Evolutionary conservation across 2,888 invertebrate genomes (phyloP), one percentile per base, ranked within the genome.

Genomic region (Halocaridina rubra): DNA sequence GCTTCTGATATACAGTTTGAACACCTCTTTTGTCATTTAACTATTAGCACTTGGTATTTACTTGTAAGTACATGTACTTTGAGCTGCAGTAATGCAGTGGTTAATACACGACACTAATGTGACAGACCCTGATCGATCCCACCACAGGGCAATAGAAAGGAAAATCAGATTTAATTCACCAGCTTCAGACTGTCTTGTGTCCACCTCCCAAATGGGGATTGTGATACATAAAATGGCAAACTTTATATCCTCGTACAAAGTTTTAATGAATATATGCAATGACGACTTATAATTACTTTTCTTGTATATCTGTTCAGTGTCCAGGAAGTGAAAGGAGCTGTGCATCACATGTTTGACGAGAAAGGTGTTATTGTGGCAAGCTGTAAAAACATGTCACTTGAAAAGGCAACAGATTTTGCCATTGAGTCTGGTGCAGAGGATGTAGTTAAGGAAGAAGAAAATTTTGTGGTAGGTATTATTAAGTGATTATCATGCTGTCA

Each of bases 401-500:
- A 94, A 88, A 89, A 90, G 57, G 93, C 93, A 1, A 93, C 93
- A 0, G 94, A 93, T 30, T 93, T 94, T 91, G 95, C 95, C 0
- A 95, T 95, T 88, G 92, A 93, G 88, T 92, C 92, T 24, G 94
- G 94, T 0, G 94, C 94, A 0, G 94, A 95, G 90, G 95, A 95
- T 87, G 94, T 95, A 0, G 87, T 24, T 89, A 90, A 93, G 79
- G 84, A 92, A 0, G 91, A 92, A 64, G 90, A 91, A 0, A 89
- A 91, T 3, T 91, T 90, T 32, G 90, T 90, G 57, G 90, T 90
- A 88, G 89, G 87, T 84, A 19, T 7, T n/a, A n/a, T n/a, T n/a
- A n/a, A n/a, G n/a, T n/a, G n/a, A n/a, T n/a, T n/a, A n/a, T n/a
- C n/a, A n/a, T n/a, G n/a, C n/a, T n/a, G n/a, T n/a, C n/a, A n/a